Base-by-base conservation (phyloP, 2,888 invertebrate species). In the Coelinius sp. region DNA sequence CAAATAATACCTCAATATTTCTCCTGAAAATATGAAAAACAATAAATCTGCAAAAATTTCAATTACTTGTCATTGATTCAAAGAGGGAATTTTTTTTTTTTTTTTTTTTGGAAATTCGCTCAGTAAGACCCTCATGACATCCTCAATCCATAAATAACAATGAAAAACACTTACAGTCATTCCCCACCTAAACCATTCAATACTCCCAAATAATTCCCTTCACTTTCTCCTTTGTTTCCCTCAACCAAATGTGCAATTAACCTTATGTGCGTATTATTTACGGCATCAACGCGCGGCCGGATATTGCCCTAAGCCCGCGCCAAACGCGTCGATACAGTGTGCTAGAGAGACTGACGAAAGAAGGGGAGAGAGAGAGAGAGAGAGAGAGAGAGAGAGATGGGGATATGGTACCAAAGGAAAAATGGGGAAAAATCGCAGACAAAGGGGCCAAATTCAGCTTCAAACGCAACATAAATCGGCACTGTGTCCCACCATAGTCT, bases 301-400 rank as follows among this genome's bases (percentile, higher is more conserved):
- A 65, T 65, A 65, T 65, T 65, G 53, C 53, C 25, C 53, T 53
- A 53, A 53, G 53, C 53, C 53, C 53, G 53, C 12, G 14, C 25
- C 10, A 7, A 27, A 25, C n/a, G 24, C 25, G 12, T 53, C 53
- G 27, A 53, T 53, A 52, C 24, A n/a, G 24, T 24, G 52, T 44
- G n/a, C 17, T n/a, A 17, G 17, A 17, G 27, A n/a, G 24, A n/a
- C n/a, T n/a, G n/a, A n/a, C n/a, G n/a, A n/a, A n/a, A n/a, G n/a
- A n/a, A n/a, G n/a, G n/a, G n/a, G 8, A 52, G 22, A 12, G 17
- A 22, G 17, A 52, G 1, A 20, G 20, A 49, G 7, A 49, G 22
- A 1, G 22, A 22, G 8, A 52, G 22, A 12, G 17, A 20, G n/a
- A 62, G 17, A 20, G 35, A 17, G 14, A 59, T 10, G 31, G 17